A percentile compares a stretch with the other conserved stretches of the same genome.
These are phyloP conservation scores for Heliconius sara DNA, from an alignment of 2,888 invertebrate species.

Conservation along the genomic window DNA sequence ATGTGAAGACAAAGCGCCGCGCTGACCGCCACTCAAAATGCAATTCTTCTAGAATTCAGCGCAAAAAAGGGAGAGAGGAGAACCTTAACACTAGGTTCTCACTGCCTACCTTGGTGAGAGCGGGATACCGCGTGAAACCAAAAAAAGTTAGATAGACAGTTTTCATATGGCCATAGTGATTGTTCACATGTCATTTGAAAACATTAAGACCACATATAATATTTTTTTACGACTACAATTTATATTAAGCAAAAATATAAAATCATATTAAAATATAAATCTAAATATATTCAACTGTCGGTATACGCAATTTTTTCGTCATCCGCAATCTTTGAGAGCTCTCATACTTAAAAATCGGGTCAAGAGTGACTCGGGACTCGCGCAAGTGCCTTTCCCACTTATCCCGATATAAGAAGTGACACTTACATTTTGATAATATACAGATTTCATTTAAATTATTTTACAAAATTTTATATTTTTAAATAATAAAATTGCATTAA, in stretches of 20 bases:
- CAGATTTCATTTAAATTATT: constrained; percentile 32
- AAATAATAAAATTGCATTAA: background rate
- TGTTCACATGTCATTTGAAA: background rate
- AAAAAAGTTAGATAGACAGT: too few relatives aligned
- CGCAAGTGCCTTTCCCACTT: constrained; percentile 37
- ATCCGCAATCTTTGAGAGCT: constrained; percentile 37
- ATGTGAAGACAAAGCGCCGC: background rate
- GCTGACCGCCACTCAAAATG: background rate
- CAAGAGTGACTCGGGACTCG: constrained; percentile 40
- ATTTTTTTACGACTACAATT: too few relatives aligned
- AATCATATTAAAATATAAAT: background rate
- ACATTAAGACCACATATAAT: background rate
- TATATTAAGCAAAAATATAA: background rate
- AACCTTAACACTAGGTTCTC: background rate
- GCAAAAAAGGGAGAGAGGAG: background rate
- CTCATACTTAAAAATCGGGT: constrained; percentile 42
- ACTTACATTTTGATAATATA: constrained; percentile 42
- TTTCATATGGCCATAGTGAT: too few relatives aligned
- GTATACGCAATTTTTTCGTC: constrained; percentile 41
- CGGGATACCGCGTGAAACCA: background rate
- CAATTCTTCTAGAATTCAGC: background rate
- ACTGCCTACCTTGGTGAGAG: background rate
- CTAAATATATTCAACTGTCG: constrained; percentile 16
- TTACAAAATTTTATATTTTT: background rate
- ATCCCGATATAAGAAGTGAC: constrained; percentile 41